Conservation (phyloP, 1,140 invertebrate species). For the Lasioglossum baleicum region DNA sequence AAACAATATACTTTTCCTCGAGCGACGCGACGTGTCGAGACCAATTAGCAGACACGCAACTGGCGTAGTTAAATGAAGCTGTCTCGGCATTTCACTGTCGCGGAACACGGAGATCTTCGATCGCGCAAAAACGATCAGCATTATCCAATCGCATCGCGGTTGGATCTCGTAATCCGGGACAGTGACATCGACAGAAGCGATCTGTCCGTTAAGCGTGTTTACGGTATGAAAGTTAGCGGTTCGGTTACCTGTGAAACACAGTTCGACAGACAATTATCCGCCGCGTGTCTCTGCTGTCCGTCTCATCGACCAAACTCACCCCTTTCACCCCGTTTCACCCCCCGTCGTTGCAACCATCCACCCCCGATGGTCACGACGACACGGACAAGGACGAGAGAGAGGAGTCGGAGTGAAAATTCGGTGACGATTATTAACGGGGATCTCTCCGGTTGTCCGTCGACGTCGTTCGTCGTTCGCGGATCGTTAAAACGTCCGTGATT, state of each 20-base stretch:
- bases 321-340: slow-evolving; percentile 1
- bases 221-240: slow-evolving; percentile 61
- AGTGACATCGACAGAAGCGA: slow-evolving; percentile 42
- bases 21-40: too few species aligned
- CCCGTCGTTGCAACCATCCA: too few species aligned
- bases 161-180: slow-evolving; percentile 41
- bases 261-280: slow-evolving; percentile 60
- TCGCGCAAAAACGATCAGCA: background rate
- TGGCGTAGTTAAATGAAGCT: too few species aligned
- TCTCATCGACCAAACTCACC: slow-evolving; percentile 30
- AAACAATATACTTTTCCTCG: too few species aligned
- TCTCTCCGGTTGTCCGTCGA: slow-evolving; percentile 26
- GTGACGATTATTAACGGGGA: slow-evolving; percentile 58
- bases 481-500: slow-evolving; percentile 62
- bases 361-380: too few species aligned
- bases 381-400: background rate
- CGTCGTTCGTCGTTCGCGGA: slow-evolving; percentile 49
- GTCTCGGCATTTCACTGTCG: too few species aligned
- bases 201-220: slow-evolving; percentile 55
- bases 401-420: slow-evolving; percentile 38
- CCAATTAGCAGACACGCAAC: too few species aligned
- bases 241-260: slow-evolving; percentile 60
- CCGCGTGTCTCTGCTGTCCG: slow-evolving; percentile 47
- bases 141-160: background rate
- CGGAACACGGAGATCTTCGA: background rate